Evolutionary conservation across 2,113 vertebrate species (phyloP).

Genomic region (Polyodon spathula): DNA sequence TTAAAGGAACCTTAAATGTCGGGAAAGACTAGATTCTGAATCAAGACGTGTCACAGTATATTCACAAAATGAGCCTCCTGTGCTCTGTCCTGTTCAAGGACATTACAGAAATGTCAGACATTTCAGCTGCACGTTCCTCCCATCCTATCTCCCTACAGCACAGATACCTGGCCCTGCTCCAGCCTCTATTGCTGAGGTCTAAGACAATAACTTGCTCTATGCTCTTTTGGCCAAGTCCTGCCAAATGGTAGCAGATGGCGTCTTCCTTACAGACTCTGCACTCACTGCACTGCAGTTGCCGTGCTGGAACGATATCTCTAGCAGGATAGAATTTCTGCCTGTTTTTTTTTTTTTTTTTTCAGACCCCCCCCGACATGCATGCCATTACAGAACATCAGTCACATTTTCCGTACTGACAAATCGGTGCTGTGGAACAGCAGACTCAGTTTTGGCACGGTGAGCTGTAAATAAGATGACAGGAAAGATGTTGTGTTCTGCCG

Average conservation of each 20-base stretch:
- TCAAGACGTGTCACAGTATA: too few relatives aligned
- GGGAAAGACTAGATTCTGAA: too few relatives aligned
- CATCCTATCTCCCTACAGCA: conserved; percentile 21
- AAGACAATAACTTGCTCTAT: conserved; percentile 55
- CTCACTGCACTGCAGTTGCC: conserved; percentile 33
- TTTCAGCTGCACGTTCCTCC: conserved; percentile 8
- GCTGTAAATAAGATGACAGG: conserved; percentile 7
- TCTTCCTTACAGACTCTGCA: conserved; percentile 23
- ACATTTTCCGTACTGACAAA: conserved; percentile 40
- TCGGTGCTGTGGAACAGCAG: conserved; percentile 22
- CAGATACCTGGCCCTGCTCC: conserved; percentile 23
- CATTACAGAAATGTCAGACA: fast-evolving
- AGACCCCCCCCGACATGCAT: conserved; percentile 36
- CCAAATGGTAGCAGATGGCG: conserved; percentile 48
- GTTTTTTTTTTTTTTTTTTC: conserved; percentile 42
- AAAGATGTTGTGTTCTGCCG: too few relatives aligned
- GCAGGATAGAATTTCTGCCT: conserved; percentile 50
- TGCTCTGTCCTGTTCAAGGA: neutral
- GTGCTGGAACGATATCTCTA: conserved; percentile 37
- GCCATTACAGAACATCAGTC: conserved; percentile 12
- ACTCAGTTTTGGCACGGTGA: conserved; percentile 16
- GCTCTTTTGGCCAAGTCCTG: conserved; percentile 9
- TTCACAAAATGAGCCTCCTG: neutral
- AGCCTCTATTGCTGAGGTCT: conserved; percentile 21
- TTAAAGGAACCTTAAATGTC: too few relatives aligned